These are phyloP conservation scores for Helobdella robusta DNA, from an alignment of 2,888 invertebrate species.

Conservation along the genomic window DNA sequence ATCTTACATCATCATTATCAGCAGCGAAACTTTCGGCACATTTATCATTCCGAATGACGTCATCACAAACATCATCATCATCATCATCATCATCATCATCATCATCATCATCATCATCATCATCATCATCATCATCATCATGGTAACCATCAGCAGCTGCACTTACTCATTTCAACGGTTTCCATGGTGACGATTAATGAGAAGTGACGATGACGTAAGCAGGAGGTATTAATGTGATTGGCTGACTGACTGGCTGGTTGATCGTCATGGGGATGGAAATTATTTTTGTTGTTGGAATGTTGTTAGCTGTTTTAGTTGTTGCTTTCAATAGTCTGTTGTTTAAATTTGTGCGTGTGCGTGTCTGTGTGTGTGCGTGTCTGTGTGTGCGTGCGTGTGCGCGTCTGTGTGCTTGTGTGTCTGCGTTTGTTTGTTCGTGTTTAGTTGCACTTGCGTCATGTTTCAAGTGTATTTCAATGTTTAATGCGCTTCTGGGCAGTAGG, in stretches of 20 bases:
- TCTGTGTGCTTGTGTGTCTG: too few relatives aligned
- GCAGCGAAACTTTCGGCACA: too few relatives aligned
- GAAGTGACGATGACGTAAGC: too few relatives aligned
- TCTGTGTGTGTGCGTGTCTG: not conserved
- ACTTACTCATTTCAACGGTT: not conserved
- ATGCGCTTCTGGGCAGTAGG: not conserved
- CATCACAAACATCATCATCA: slow-evolving; percentile 20
- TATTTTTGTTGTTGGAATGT: not conserved
- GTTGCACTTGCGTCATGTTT: not conserved
- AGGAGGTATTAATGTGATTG: too few relatives aligned
- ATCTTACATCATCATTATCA: too few relatives aligned
- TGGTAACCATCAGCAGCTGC: slow-evolving; percentile 8
- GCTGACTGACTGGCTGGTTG: too few relatives aligned
- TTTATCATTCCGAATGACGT: too few relatives aligned
- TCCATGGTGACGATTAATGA: too few relatives aligned
- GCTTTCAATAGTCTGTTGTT: not conserved
- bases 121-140: slow-evolving; percentile 25
- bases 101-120: slow-evolving; percentile 25
- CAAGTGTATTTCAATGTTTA: not conserved
- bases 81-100: slow-evolving; percentile 25
- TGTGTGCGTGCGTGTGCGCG: slow-evolving; percentile 4
- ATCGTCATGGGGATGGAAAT: not conserved
- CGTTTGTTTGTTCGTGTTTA: too few relatives aligned
- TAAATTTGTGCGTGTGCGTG: not conserved
- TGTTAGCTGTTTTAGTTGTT: not conserved